Evolutionary conservation across 2,888 invertebrate species (phyloP).

Genomic region (Eustalomyia histrio): DNA sequence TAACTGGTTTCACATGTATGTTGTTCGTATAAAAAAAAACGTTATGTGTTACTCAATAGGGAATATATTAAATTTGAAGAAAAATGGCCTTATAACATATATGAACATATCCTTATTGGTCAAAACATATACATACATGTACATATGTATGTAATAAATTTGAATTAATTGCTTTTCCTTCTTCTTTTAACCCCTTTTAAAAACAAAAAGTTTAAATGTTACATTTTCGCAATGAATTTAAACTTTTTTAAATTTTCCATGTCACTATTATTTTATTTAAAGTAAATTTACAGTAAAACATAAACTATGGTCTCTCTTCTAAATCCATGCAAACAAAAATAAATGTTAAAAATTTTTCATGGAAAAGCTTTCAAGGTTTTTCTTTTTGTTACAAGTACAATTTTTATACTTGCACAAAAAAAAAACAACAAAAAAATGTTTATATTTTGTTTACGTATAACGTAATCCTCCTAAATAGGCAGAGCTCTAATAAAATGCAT

Average conservation of each 20-base stretch:
- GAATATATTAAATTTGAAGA: background rate
- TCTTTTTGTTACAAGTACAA: background rate
- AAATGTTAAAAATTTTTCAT: background rate
- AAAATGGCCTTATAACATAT: background rate
- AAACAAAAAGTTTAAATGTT: no score
- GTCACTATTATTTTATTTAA: background rate
- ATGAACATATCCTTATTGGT: background rate
- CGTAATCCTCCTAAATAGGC: no score
- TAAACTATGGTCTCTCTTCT: background rate
- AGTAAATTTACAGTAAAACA: background rate
- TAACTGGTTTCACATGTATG: background rate
- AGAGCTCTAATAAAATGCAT: no score
- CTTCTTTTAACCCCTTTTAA: background rate
- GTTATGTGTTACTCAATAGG: background rate
- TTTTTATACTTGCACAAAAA: no score
- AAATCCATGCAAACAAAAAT: background rate
- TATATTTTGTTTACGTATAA: no score
- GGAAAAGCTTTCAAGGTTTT: background rate
- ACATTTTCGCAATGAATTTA: background rate
- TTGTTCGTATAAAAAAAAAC: background rate
- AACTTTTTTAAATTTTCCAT: background rate
- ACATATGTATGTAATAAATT: background rate
- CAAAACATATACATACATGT: background rate
- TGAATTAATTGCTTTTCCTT: background rate
- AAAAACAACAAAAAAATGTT: no score